These are phyloP conservation scores for Platichthys stellatus DNA, from an alignment of 2,113 vertebrate genomes.

Conservation along the genomic window DNA sequence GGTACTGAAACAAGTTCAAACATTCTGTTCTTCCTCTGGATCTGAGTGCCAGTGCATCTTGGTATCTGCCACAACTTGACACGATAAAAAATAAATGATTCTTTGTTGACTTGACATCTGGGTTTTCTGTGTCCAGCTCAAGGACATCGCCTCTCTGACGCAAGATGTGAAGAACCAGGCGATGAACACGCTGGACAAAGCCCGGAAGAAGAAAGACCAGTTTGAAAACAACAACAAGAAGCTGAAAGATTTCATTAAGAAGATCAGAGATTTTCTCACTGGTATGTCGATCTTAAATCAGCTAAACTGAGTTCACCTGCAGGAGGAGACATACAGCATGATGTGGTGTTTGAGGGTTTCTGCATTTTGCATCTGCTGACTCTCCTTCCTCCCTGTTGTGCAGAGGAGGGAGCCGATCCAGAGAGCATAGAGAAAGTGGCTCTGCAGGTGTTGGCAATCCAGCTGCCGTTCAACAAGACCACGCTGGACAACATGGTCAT, in stretches of 20 bases:
- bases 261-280: slow-evolving; percentile 87
- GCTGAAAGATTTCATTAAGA: slow-evolving; percentile 85
- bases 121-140: slow-evolving; percentile 68
- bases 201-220: slow-evolving; percentile 75
- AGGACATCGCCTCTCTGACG: slow-evolving; percentile 83
- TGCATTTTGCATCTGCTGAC: background rate
- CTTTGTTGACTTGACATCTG: background rate
- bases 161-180: slow-evolving; percentile 81
- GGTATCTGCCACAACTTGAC: background rate
- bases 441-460: slow-evolving; percentile 83
- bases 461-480: slow-evolving; percentile 80
- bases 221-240: slow-evolving; percentile 82
- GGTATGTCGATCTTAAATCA: slow-evolving; percentile 65
- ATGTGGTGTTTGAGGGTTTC: background rate
- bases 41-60: background rate
- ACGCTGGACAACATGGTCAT: slow-evolving; percentile 72
- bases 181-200: slow-evolving; percentile 75
- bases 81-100: background rate
- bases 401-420: slow-evolving; percentile 90
- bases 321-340: background rate
- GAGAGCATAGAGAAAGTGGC: slow-evolving; percentile 89
- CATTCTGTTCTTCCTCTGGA: background rate
- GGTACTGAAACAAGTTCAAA: slow-evolving; percentile 68
- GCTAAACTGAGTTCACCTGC: background rate
- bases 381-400: background rate